A percentile compares a stretch with the other conserved stretches of the same genome.
Conservation (phyloP, 2,797 vertebrate species). For the Momotus momota region DNA sequence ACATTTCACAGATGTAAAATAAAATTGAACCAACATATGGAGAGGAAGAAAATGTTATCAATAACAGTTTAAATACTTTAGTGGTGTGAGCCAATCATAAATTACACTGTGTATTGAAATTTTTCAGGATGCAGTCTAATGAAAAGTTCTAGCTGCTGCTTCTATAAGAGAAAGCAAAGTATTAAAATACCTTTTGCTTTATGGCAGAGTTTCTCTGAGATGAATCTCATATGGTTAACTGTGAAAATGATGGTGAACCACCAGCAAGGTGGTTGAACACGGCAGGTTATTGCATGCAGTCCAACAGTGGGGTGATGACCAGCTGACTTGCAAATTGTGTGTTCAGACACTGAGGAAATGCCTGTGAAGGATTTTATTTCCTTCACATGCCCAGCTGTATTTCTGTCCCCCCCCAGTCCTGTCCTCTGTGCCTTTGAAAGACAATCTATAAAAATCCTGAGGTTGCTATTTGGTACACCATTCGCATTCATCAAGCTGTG, state of each 20-base stretch:
- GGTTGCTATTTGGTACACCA: background rate
- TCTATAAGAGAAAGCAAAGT: background rate
- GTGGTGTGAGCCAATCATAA: conserved; percentile 9
- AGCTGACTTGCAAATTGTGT: accelerated
- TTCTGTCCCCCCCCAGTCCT: background rate
- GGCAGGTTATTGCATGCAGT: background rate
- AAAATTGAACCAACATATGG: background rate
- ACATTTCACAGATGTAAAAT: conserved; percentile 12
- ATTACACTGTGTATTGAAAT: background rate
- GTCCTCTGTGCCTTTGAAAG: background rate
- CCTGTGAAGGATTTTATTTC: background rate
- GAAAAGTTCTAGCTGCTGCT: background rate
- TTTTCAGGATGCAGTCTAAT: background rate
- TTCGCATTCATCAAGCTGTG: background rate
- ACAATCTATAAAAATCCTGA: background rate
- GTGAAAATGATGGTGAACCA: background rate
- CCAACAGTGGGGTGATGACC: background rate
- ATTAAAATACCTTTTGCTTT: background rate
- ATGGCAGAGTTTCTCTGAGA: background rate
- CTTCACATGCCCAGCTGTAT: background rate
- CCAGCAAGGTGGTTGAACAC: background rate
- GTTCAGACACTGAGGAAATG: background rate
- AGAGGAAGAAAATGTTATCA: background rate
- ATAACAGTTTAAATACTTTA: conserved; percentile 16
- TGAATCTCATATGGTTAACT: background rate